A percentile compares a stretch with the other conserved stretches of the same genome.
Evolutionary conservation across 2,888 invertebrate species (phyloP).

Genomic region (Cacoxenus indagator): DNA sequence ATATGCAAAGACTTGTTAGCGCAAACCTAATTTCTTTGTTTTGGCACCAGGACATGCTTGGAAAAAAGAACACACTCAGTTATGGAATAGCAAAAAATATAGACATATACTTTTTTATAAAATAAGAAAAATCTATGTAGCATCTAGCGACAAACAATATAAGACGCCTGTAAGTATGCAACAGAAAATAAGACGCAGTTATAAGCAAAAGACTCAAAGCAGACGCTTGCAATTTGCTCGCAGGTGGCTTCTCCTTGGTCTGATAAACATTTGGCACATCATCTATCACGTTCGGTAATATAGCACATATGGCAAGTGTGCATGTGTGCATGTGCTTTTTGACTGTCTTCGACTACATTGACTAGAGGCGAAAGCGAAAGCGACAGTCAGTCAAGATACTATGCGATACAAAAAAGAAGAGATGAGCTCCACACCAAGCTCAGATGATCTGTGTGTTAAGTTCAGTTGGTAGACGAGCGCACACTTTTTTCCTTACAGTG

Average conservation of each 20-base stretch:
- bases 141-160: neutral
- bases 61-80: slow-evolving; percentile 37
- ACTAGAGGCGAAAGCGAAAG: neutral
- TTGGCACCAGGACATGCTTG: slow-evolving; percentile 3
- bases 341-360: neutral
- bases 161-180: slow-evolving; percentile 6
- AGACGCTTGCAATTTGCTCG: neutral
- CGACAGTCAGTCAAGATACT: neutral
- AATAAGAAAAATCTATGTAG: slow-evolving; percentile 18
- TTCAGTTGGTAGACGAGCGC: too few species aligned
- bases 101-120: neutral
- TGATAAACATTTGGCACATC: slow-evolving; percentile 44
- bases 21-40: slow-evolving; percentile 40
- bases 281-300: slow-evolving; percentile 50
- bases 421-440: too few species aligned
- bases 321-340: neutral
- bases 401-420: too few species aligned
- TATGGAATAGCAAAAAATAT: slow-evolving; percentile 12
- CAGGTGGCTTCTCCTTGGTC: neutral
- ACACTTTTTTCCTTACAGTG: too few species aligned
- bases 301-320: neutral
- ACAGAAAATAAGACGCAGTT: neutral
- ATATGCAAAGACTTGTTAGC: slow-evolving; percentile 26
- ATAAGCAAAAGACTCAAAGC: neutral
- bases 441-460: too few species aligned